phyloP scores from a whole-genome alignment of 2,888 invertebrate species.

The Taphrorychus bicolor region DNA sequence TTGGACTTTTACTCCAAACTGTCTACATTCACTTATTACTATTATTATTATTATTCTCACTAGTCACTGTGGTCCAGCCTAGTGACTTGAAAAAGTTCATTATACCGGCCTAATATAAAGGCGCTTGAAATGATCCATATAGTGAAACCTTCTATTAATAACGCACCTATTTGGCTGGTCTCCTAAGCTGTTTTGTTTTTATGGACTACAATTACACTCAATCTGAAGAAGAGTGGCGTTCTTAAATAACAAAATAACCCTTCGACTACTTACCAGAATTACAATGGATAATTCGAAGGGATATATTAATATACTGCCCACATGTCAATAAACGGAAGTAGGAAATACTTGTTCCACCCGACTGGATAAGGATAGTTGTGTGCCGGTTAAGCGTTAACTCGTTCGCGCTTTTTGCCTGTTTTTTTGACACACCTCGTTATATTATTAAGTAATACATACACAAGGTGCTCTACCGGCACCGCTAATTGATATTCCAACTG shows the following conservation, averaged over 20 bases:
- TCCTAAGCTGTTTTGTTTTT: not conserved
- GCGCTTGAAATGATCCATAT: not conserved
- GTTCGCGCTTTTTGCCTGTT: slow-evolving; percentile 46
- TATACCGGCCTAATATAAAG: not conserved
- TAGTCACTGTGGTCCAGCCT: no score
- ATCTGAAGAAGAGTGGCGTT: no score
- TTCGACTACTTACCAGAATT: not conserved
- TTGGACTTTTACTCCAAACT: no score
- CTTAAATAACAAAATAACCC: slow-evolving; percentile 4
- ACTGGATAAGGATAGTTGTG: slow-evolving; percentile 49
- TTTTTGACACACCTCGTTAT: slow-evolving; percentile 48
- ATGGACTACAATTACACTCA: not conserved
- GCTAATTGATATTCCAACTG: slow-evolving; percentile 55
- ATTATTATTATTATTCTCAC: no score
- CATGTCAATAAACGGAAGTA: slow-evolving; percentile 52
- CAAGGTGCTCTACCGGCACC: slow-evolving; percentile 44
- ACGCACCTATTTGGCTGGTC: not conserved
- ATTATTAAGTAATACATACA: slow-evolving; percentile 46
- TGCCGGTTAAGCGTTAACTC: slow-evolving; percentile 46
- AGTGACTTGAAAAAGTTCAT: not conserved
- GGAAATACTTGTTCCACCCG: slow-evolving; percentile 50
- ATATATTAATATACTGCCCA: slow-evolving; percentile 38
- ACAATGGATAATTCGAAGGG: not conserved
- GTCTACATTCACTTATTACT: no score
- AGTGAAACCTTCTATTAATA: not conserved